Conservation (phyloP, 2,888 invertebrate species). For the Argyra leucocephala region DNA sequence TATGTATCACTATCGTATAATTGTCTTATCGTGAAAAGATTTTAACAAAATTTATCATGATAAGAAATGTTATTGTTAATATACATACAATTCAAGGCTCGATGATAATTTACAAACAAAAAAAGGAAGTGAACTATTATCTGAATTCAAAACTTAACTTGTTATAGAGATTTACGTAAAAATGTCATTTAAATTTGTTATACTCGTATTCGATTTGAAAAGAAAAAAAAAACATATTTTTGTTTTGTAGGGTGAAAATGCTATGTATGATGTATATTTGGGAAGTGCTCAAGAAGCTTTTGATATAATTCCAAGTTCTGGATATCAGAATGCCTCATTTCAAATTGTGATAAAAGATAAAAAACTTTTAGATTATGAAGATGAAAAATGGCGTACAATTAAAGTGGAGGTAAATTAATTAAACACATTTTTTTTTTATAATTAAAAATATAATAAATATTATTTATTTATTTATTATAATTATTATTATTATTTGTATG, state of each 20-base stretch:
- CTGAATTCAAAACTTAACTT: not conserved
- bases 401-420: slow-evolving; percentile 38
- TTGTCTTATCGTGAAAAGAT: too few relatives aligned
- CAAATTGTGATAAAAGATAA: slow-evolving; percentile 50
- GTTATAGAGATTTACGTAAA: slow-evolving; percentile 4
- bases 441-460: too few relatives aligned
- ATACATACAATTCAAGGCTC: too few relatives aligned
- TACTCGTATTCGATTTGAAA: too few relatives aligned
- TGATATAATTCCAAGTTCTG: slow-evolving; percentile 50
- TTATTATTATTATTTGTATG: slow-evolving; percentile 8
- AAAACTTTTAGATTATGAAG: slow-evolving; percentile 51
- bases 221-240: too few relatives aligned
- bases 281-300: slow-evolving; percentile 38
- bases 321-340: slow-evolving; percentile 52
- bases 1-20: too few relatives aligned
- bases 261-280: slow-evolving; percentile 47
- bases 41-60: too few relatives aligned
- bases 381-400: slow-evolving; percentile 45
- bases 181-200: not conserved
- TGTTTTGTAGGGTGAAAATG: slow-evolving; percentile 49
- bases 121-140: not conserved
- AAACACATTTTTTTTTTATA: too few relatives aligned
- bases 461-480: not conserved
- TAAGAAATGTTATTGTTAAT: too few relatives aligned
- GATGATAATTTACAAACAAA: slow-evolving; percentile 12